phyloP scores from a whole-genome alignment of 2,113 vertebrate species.

The Lophochroa leadbeateri region DNA sequence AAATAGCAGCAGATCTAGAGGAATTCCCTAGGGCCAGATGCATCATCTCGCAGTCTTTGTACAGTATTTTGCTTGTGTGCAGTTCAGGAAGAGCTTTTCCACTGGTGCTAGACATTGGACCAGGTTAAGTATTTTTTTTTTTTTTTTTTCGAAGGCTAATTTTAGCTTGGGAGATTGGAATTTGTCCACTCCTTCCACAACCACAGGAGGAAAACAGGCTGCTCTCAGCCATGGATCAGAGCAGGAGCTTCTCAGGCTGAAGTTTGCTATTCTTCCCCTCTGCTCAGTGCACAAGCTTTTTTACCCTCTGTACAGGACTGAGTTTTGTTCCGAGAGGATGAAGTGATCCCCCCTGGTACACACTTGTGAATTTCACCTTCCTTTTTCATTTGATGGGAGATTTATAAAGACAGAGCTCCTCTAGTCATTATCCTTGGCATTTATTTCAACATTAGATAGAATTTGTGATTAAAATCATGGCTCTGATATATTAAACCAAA shows the following conservation, averaged over 20 bases:
- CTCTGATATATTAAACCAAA: constrained; percentile 4
- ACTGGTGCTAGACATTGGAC: neutral
- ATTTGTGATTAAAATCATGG: constrained; percentile 37
- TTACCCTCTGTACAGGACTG: neutral
- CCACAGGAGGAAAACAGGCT: neutral
- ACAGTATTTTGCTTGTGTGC: neutral
- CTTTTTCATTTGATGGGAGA: neutral
- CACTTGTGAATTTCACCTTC: neutral
- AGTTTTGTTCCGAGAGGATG: neutral
- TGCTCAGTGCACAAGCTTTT: neutral
- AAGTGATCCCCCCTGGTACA: neutral
- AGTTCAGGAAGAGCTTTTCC: neutral
- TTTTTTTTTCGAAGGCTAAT: neutral
- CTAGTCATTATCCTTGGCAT: neutral
- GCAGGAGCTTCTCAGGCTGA: neutral
- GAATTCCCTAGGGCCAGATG: neutral
- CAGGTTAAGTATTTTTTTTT: neutral
- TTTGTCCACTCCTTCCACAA: neutral
- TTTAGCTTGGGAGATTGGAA: neutral
- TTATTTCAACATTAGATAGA: constrained; percentile 26
- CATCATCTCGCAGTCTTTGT: neutral
- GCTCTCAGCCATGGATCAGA: neutral
- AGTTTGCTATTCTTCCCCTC: neutral
- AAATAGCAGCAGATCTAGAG: neutral
- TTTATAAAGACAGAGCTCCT: neutral